Evolutionary conservation across 2,113 vertebrate genomes (phyloP).

Genomic region (Pollimyrus isidori): DNA sequence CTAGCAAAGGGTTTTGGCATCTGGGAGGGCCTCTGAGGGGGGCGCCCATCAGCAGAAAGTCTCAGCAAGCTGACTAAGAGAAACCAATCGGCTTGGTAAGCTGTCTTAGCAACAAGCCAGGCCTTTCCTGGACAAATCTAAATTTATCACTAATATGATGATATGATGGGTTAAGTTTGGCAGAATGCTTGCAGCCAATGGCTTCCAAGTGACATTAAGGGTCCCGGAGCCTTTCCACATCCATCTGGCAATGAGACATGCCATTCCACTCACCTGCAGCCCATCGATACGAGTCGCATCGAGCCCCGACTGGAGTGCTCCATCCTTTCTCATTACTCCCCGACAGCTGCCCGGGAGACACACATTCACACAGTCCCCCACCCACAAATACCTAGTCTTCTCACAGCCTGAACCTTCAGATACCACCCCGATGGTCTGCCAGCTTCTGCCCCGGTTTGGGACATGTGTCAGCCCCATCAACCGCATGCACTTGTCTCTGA

Average conservation of each 20-base stretch:
- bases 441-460: background rate
- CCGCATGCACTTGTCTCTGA: background rate
- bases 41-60: constrained; percentile 45
- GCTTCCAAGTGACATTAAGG: background rate
- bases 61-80: constrained; percentile 39
- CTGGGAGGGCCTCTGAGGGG: constrained; percentile 50
- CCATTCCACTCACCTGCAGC: background rate
- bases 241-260: background rate
- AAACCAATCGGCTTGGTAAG: constrained; percentile 31
- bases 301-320: background rate
- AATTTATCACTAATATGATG: constrained; percentile 5
- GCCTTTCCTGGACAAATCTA: constrained; percentile 21
- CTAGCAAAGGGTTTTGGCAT: constrained; percentile 48
- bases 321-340: background rate
- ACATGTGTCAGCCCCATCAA: background rate
- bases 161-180: constrained; percentile 16
- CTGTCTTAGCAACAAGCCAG: constrained; percentile 31
- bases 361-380: background rate
- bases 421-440: background rate
- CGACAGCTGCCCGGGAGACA: background rate
- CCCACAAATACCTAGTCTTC: background rate
- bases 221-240: constrained; percentile 5
- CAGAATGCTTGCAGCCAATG: constrained; percentile 20
- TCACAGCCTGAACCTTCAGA: background rate
- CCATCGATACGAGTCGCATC: background rate